Base-by-base conservation (phyloP, 2,797 vertebrate species). In the Hapalemur alaotrensis region DNA sequence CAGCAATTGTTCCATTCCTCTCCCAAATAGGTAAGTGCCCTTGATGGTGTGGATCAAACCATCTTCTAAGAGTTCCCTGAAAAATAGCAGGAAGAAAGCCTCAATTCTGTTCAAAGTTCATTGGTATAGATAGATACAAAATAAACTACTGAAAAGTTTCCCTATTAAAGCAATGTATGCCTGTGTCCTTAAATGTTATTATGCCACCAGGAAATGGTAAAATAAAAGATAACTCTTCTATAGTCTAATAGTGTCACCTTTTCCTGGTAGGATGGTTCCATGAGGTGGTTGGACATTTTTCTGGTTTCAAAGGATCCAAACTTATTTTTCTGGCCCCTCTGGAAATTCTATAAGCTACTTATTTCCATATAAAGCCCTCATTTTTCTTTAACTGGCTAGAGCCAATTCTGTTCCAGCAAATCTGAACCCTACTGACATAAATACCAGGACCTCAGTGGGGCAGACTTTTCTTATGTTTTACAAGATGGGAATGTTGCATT, bases 171-270 rank as follows among this genome's bases (percentile, higher is more conserved):
- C 30, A 79, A 12, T 2, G 2, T 22, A 32, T 43, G 18, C 15
- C 54, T 90, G 7, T 43, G 1, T 1, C 5, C n/a, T 30, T 22
- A n/a, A 81, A 67, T 12, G 2, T 43, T 72, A 84, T 4, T 73
- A 6, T 13, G 9, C n/a, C 67, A 65, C 14, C 32, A 63, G 23
- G 5, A 65, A 84, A 87, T 1, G 43, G 23, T 22, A 63, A 91
- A 88, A 41, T 11, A 41, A 93, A 72, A 57, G 28, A 85, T 43
- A 93, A 73, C 1, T n/a, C 93, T n/a, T 95, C 80, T 22, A 8
- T 7, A 72, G 2, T 1, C 2, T 25, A 25, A 18, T 38, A 25
- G 0, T 13, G 1, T 46, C 38, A 85, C 3, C 1, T 10, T 82
- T 54, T 88, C 10, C 15, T 43, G 11, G 50, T 57, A 78, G 32